phyloP scores from a whole-genome alignment of 2,888 invertebrate genomes.

The Andrena bicolor region DNA sequence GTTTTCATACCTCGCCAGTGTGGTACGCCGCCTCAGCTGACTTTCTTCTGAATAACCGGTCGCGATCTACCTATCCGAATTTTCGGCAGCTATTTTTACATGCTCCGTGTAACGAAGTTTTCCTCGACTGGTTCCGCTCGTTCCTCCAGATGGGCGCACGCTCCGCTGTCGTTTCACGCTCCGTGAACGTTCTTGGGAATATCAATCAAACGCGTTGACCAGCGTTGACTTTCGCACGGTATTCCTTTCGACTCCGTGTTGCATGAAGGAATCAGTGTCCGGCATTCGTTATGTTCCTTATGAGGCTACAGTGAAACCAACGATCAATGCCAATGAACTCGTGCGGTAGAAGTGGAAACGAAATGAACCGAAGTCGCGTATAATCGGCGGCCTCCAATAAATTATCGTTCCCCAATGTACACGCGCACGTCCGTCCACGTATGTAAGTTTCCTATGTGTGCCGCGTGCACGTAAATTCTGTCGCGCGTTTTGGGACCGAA shows the following conservation, averaged over 20 bases:
- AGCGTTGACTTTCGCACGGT: conserved; percentile 29
- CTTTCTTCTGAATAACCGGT: background rate
- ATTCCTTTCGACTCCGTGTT: conserved; percentile 26
- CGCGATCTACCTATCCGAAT: background rate
- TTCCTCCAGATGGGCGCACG: background rate
- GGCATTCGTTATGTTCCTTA: conserved; percentile 37
- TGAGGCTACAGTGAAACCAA: conserved; percentile 41
- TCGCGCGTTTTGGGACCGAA: background rate
- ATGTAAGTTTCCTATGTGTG: background rate
- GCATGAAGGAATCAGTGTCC: conserved; percentile 34
- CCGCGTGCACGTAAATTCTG: background rate
- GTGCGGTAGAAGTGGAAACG: conserved; percentile 37
- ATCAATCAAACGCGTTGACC: conserved; percentile 4
- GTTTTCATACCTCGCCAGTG: background rate
- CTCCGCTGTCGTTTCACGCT: background rate
- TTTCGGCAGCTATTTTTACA: conserved; percentile 21
- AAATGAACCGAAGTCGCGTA: conserved; percentile 29
- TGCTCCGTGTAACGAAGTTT: background rate
- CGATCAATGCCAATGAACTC: conserved; percentile 57
- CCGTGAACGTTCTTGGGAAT: background rate
- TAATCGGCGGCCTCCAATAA: conserved; percentile 44
- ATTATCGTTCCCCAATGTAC: conserved; percentile 35
- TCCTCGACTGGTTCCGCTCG: conserved; percentile 1
- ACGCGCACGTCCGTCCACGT: background rate
- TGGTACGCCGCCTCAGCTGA: background rate